Base-by-base conservation (phyloP, 2,113 vertebrate genomes). In the Colaptes auratus region DNA sequence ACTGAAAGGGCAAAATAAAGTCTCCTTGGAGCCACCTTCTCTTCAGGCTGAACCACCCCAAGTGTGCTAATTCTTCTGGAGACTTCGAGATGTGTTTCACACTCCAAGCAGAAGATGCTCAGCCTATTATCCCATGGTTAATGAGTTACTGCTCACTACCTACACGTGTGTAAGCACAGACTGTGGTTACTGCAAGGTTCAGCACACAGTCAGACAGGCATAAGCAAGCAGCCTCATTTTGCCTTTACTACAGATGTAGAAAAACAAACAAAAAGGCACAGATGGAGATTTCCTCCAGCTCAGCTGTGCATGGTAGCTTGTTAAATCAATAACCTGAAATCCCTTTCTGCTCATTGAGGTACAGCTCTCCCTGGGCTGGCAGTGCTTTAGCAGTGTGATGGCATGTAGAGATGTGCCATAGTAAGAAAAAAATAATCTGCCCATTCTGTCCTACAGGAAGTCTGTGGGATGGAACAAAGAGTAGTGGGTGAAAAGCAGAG, bases 401-500 rank as follows among this genome's bases (percentile, higher is more conserved):
- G 63, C 64, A 25, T 25, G 42, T 70, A 9, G 63, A 15, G 86
- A 78, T 42, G 74, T 18, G 23, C 80, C 71, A 15, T 66, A 11
- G 75, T 84, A 93, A 87, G n/a, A 72, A 9, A 3, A 13, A 75
- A 88, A 91, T 82, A 69, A 9, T 3, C 30, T 8, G 63, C 86
- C 20, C 71, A 83, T 82, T 44, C 46, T 59, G 75, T 88, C 69
- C 50, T 86, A 19, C 90, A 92, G 96, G 95, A 96, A 93, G 58
- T 33, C 65, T 35, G 46, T 90, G 44, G 95, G 93, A 52, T 8
- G 86, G 70, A 92, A 93, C 86, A 86, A 86, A 92, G 94, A 91
- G 82, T 31, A 88, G 92, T 73, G 88, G 88, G 94, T 94, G 92
- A 96, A 95, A 94, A 95, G 94, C 88, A 95, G 86, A 92, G 86